A percentile compares a stretch with the other conserved stretches of the same genome.
Conservation (phyloP, 2,113 vertebrate species). For the Balaenoptera acutorostrata region DNA sequence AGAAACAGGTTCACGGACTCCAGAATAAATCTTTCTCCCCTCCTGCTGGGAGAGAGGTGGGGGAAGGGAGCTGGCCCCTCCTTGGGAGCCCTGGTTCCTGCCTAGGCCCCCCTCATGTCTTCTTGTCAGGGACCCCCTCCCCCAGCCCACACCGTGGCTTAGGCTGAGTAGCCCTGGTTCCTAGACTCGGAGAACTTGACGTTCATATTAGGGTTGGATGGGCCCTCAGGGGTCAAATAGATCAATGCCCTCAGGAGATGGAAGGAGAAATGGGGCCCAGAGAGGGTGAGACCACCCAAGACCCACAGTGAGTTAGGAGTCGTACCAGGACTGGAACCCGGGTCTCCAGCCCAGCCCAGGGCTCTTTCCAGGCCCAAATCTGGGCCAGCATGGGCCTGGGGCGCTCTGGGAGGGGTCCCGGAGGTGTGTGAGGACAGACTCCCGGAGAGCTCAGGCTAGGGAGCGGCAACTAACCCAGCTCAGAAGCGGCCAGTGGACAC, state of each 20-base stretch:
- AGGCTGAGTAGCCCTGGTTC: not conserved
- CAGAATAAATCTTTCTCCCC: not conserved
- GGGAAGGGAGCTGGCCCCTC: not conserved
- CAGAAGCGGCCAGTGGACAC: not conserved
- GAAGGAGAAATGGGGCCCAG: not conserved
- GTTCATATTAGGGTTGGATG: not conserved
- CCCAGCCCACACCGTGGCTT: no score
- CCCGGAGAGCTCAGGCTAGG: not conserved
- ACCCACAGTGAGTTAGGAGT: not conserved
- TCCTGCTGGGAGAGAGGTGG: not conserved
- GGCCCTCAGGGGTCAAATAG: not conserved
- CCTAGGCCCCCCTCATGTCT: not conserved
- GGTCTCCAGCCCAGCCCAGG: not conserved
- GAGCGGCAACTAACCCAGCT: not conserved
- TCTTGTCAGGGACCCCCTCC: not conserved
- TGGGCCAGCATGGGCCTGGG: accelerated
- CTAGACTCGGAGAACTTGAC: not conserved
- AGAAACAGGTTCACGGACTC: not conserved
- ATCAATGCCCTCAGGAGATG: not conserved
- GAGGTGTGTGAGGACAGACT: not conserved
- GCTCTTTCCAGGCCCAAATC: not conserved
- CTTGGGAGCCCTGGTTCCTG: not conserved
- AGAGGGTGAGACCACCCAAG: not conserved
- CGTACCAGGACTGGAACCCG: not conserved
- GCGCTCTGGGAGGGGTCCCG: not conserved